A percentile compares a stretch with the other conserved stretches of the same genome.
Evolutionary conservation across 2,797 vertebrate species (phyloP).

Genomic region (Poeciliopsis gracilis): DNA sequence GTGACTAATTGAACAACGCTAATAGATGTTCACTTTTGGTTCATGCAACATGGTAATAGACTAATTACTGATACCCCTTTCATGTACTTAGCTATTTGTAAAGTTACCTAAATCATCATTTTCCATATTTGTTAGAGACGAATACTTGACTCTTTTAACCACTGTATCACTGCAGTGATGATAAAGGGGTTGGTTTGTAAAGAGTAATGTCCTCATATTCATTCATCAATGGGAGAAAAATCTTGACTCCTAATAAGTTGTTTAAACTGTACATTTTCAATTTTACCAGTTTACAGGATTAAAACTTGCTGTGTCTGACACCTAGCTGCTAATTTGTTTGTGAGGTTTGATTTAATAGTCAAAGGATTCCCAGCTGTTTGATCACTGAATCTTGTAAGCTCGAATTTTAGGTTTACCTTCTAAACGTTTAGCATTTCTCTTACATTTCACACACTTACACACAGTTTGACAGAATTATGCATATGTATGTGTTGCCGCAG

Average conservation of each 20-base stretch:
- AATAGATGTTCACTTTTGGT: neutral
- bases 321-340: neutral
- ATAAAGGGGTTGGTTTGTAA: neutral
- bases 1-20: neutral
- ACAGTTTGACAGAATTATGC: neutral
- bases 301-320: neutral
- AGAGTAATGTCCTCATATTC: neutral
- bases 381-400: neutral
- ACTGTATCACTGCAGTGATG: neutral
- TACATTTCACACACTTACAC: neutral
- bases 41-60: neutral
- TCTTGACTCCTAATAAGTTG: neutral
- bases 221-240: neutral
- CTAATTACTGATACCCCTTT: neutral
- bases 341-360: neutral
- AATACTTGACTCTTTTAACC: neutral
- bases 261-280: neutral
- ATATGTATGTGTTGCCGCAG: neutral
- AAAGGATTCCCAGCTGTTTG: neutral
- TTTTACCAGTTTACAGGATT: neutral
- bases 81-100: slow-evolving; percentile 2
- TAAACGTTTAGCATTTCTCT: neutral
- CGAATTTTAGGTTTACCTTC: neutral
- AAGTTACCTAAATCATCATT: neutral
- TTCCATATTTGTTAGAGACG: neutral